Conservation (phyloP, 1,140 invertebrate genomes). For the Triops longicaudatus region DNA sequence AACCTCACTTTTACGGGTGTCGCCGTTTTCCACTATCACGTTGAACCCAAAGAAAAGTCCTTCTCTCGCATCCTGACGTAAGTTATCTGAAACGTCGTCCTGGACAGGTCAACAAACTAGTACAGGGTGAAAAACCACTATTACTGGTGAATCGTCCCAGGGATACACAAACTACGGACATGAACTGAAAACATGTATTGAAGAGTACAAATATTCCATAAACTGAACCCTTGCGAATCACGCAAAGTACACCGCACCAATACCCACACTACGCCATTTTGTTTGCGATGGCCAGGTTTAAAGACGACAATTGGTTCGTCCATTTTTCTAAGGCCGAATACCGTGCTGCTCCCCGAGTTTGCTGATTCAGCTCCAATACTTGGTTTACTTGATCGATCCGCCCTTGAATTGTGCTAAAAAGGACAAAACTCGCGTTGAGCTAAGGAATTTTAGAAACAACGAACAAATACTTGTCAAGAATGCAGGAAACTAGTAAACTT, state of each 20-base stretch:
- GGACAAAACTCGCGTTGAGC: conserved; percentile 21
- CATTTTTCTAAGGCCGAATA: conserved; percentile 94
- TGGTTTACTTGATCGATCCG: conserved; percentile 95
- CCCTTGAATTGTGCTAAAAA: conserved; percentile 80
- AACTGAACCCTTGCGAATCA: neutral
- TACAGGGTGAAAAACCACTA: neutral
- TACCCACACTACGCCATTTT: conserved; percentile 60
- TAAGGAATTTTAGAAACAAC: conserved; percentile 25
- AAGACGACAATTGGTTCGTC: conserved; percentile 78
- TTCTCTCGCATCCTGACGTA: too few species aligned
- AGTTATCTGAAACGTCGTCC: too few species aligned
- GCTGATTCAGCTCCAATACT: conserved; percentile 78
- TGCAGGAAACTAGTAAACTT: conserved; percentile 95
- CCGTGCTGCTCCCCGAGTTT: conserved; percentile 68
- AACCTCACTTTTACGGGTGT: too few species aligned
- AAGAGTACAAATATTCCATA: neutral
- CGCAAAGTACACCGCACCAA: neutral
- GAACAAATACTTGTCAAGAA: conserved; percentile 75
- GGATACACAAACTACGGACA: neutral
- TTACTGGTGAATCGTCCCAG: too few species aligned
- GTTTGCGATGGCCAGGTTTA: conserved; percentile 82
- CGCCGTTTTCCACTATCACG: too few species aligned
- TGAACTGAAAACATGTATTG: conserved; percentile 8
- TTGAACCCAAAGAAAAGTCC: too few species aligned
- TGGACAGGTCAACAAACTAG: neutral